A percentile compares a stretch with the other conserved stretches of the same genome.
Evolutionary conservation across 2,113 vertebrate genomes (phyloP).

Genomic region (Puntigrus tetrazona): DNA sequence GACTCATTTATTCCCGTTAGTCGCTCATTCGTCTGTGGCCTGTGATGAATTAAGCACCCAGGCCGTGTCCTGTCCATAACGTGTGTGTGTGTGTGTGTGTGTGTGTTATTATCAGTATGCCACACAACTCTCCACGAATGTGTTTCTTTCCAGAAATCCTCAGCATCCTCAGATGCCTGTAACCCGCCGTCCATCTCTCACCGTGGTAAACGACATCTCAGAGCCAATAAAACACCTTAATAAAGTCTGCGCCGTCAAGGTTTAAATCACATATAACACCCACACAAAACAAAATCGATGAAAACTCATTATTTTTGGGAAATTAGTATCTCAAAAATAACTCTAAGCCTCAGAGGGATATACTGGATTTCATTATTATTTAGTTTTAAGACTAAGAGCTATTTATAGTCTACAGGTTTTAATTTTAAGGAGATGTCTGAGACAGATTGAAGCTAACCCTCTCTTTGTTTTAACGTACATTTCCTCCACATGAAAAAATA

Average conservation of each 20-base stretch:
- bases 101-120: conserved; percentile 34
- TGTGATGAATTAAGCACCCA: conserved; percentile 77
- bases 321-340: conserved; percentile 1
- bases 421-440: neutral
- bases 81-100: no score
- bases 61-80: conserved; percentile 70
- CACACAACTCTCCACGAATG: neutral
- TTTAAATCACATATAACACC: conserved; percentile 17
- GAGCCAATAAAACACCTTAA: conserved; percentile 28
- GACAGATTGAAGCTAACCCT: neutral
- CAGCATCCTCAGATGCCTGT: conserved; percentile 10
- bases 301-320: conserved; percentile 28
- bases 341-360: neutral
- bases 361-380: conserved; percentile 5
- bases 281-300: conserved; percentile 32
- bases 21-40: conserved; percentile 73
- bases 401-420: neutral
- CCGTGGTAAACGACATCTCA: neutral
- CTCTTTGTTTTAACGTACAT: neutral
- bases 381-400: neutral
- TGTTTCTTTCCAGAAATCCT: conserved; percentile 8
- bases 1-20: conserved; percentile 80
- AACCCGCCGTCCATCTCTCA: conserved; percentile 15
- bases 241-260: conserved; percentile 23
- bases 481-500: neutral